Percentiles rank a stretch among this genome's conserved stretches.
These are phyloP conservation scores for Calameuta idolon DNA, from an alignment of 2,888 invertebrate species.

Conservation along the genomic window DNA sequence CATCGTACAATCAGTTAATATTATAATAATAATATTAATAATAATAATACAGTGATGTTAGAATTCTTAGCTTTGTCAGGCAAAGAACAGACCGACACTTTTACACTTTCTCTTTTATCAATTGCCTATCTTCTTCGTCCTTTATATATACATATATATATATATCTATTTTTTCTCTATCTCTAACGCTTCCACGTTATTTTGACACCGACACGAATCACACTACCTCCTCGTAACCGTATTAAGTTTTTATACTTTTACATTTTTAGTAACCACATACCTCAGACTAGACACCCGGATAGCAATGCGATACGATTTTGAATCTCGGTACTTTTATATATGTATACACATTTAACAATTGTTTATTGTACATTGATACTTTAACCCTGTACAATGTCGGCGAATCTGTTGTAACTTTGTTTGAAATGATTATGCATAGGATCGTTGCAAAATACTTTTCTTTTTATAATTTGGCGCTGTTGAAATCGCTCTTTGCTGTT, in stretches of 20 bases:
- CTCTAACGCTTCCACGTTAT: background rate
- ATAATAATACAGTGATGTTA: background rate
- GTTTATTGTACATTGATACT: background rate
- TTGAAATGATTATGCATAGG: background rate
- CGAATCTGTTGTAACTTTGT: background rate
- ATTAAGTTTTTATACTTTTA: slow-evolving; percentile 66
- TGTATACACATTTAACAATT: background rate
- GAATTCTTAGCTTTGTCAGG: background rate
- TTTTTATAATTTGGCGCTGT: background rate
- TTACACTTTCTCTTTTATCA: slow-evolving; percentile 1
- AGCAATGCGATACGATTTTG: background rate
- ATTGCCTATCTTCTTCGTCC: background rate
- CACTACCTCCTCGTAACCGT: slow-evolving; percentile 61
- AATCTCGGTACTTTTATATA: background rate
- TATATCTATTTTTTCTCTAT: background rate
- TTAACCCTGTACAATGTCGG: background rate
- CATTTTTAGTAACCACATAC: slow-evolving; percentile 65
- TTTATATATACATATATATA: background rate
- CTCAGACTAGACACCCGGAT: slow-evolving; percentile 56
- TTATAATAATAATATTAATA: background rate
- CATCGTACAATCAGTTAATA: slow-evolving; percentile 10
- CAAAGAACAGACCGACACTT: background rate
- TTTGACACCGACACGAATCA: slow-evolving; percentile 55
- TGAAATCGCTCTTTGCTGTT: slow-evolving; percentile 22
- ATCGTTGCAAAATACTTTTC: background rate